Evolutionary conservation across 2,888 invertebrate genomes (phyloP).

Genomic region (Lamellibrachia columna): DNA sequence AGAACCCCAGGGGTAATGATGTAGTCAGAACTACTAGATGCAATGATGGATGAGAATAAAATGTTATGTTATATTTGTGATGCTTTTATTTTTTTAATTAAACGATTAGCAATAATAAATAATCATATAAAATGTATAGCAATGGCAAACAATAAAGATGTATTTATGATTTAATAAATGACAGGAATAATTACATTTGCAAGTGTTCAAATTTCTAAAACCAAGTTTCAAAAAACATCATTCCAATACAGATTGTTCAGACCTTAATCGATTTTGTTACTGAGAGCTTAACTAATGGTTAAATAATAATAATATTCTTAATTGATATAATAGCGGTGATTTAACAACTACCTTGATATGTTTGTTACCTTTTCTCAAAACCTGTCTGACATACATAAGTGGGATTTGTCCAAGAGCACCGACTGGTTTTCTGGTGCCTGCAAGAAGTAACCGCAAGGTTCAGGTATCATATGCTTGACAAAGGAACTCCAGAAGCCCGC

Average conservation of each 20-base stretch:
- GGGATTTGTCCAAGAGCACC: slow-evolving; percentile 9
- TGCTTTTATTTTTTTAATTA: neutral
- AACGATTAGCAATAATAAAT: neutral
- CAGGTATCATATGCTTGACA: neutral
- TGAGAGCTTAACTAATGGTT: neutral
- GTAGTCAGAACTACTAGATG: no score
- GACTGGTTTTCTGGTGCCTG: neutral
- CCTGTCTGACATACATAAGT: slow-evolving; percentile 3
- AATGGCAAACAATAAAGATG: neutral
- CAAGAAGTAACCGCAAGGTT: neutral
- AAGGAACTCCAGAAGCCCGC: neutral
- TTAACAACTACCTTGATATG: slow-evolving; percentile 16
- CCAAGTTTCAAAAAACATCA: neutral
- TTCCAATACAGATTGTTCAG: neutral
- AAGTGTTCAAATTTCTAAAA: neutral
- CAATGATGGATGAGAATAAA: no score
- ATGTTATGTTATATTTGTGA: neutral
- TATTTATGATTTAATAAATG: neutral
- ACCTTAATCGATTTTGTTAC: neutral
- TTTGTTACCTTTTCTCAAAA: slow-evolving; percentile 16
- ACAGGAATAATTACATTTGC: neutral
- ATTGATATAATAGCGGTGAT: neutral
- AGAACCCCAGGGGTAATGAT: no score
- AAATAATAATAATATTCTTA: neutral
- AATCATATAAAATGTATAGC: neutral